phyloP scores from a whole-genome alignment of 2,888 invertebrate species.

The Smittia aterrima region DNA sequence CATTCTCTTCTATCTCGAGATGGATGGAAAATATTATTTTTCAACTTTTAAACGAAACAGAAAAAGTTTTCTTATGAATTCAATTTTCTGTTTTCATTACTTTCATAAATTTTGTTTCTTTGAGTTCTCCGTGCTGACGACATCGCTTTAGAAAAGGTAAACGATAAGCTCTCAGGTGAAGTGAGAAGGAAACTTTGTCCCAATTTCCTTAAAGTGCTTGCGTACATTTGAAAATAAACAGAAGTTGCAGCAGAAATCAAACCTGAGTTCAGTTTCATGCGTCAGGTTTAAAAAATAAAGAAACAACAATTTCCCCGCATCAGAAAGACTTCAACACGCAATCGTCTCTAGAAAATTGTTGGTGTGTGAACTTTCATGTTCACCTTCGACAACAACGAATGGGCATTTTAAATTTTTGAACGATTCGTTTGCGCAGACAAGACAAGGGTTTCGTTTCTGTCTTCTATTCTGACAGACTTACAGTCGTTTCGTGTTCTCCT shows the following conservation, averaged over 20 bases:
- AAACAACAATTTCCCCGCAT: too few relatives aligned
- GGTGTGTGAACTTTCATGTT: conserved; percentile 30
- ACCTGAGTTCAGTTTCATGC: too few relatives aligned
- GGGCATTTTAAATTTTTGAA: conserved; percentile 9
- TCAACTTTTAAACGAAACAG: conserved; percentile 1
- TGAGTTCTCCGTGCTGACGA: too few relatives aligned
- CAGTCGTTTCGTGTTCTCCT: not conserved
- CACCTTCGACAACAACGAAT: conserved; percentile 9
- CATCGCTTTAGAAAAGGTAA: too few relatives aligned
- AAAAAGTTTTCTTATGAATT: not conserved
- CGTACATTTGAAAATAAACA: too few relatives aligned
- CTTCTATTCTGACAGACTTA: not conserved
- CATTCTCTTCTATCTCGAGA: not conserved
- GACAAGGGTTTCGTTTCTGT: conserved; percentile 18
- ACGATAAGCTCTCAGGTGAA: not conserved
- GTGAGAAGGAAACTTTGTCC: not conserved
- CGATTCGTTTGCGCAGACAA: not conserved
- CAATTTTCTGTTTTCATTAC: not conserved
- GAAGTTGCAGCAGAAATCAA: too few relatives aligned
- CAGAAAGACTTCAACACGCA: conserved; percentile 19
- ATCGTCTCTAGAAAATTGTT: conserved; percentile 22
- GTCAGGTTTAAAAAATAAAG: too few relatives aligned
- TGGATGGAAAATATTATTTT: not conserved
- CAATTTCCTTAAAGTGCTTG: too few relatives aligned
- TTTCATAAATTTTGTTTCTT: not conserved